A percentile compares a stretch with the other conserved stretches of the same genome.
phyloP scores from a whole-genome alignment of 1,140 invertebrate genomes.

The Diprion similis region DNA sequence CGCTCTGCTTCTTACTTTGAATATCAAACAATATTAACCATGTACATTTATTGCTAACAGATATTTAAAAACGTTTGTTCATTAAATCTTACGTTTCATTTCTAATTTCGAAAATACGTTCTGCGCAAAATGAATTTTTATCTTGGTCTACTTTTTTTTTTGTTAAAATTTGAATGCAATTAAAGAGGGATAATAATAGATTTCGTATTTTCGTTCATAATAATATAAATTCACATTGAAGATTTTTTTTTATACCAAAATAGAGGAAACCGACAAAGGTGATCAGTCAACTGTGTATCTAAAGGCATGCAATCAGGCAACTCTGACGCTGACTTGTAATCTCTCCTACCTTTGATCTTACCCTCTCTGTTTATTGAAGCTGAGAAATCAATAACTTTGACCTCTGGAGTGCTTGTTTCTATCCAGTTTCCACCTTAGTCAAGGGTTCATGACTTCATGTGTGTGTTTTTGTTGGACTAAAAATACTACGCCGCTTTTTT shows the following conservation, averaged over 20 bases:
- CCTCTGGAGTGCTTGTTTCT: conserved; percentile 24
- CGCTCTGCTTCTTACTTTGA: too few species aligned
- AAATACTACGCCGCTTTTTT: neutral
- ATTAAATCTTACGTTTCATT: too few species aligned
- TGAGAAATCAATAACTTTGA: conserved; percentile 38
- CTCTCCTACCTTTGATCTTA: conserved; percentile 36
- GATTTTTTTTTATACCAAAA: too few species aligned
- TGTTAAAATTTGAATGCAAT: neutral
- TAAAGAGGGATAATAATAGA: neutral
- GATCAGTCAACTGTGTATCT: conserved; percentile 15
- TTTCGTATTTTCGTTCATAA: too few species aligned
- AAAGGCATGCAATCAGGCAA: conserved; percentile 33
- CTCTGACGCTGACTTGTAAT: conserved; percentile 31
- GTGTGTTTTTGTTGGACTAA: neutral
- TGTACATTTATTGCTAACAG: too few species aligned
- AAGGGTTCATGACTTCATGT: conserved; percentile 10
- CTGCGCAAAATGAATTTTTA: too few species aligned
- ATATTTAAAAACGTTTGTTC: too few species aligned
- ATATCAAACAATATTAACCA: too few species aligned
- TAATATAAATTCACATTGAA: too few species aligned
- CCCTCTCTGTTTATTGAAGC: conserved; percentile 37
- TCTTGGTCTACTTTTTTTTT: too few species aligned
- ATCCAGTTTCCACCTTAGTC: conserved; percentile 1
- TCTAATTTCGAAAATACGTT: too few species aligned
- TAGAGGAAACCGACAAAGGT: neutral